Percentiles rank a stretch among this genome's conserved stretches.
Conservation (phyloP, 1,140 invertebrate species). For the Pteromalus puparum region DNA sequence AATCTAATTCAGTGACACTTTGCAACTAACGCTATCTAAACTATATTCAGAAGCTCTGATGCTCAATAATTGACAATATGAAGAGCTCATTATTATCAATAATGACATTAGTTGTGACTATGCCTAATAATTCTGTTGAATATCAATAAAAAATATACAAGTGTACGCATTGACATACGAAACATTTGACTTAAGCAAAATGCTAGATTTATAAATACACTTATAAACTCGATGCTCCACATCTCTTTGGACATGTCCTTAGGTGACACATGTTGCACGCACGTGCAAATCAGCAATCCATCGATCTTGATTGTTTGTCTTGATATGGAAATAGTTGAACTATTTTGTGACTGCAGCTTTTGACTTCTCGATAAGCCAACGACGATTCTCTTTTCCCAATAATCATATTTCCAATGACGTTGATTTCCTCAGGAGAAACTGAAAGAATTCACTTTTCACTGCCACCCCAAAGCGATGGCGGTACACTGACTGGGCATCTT, state of each 20-base stretch:
- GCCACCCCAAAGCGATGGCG: background rate
- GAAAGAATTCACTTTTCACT: slow-evolving; percentile 14
- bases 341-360: background rate
- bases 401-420: background rate
- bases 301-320: background rate
- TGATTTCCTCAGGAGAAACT: background rate
- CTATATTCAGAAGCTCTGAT: background rate
- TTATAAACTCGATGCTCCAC: background rate
- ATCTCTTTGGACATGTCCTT: slow-evolving; percentile 24
- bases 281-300: slow-evolving; percentile 11
- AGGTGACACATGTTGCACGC: background rate
- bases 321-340: slow-evolving; percentile 13
- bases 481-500: slow-evolving; percentile 59
- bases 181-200: background rate
- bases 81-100: background rate
- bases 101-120: background rate
- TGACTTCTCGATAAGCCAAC: background rate
- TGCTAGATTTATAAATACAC: slow-evolving; percentile 20
- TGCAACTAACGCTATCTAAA: background rate
- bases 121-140: background rate
- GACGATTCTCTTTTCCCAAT: slow-evolving; percentile 3
- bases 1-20: background rate
- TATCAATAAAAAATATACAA: slow-evolving; percentile 19
- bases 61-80: background rate
- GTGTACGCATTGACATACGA: background rate